Evolutionary conservation across 2,888 invertebrate genomes (phyloP).

Genomic region (Xestia c-nigrum): DNA sequence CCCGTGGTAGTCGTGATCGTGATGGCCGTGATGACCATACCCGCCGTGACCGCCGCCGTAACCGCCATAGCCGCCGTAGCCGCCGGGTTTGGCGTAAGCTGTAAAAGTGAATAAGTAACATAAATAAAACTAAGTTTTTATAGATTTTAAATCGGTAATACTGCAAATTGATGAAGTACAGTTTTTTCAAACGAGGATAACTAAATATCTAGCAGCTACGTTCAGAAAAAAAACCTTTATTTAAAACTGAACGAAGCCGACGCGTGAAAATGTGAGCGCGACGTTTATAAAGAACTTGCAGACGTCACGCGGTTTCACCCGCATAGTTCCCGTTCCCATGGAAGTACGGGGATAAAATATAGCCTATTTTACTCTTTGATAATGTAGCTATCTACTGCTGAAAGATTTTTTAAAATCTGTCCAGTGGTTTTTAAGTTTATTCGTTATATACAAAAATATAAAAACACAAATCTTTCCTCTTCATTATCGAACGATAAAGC

Average conservation of each 20-base stretch:
- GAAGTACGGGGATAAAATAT: no score
- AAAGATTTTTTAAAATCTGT: no score
- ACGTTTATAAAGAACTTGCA: no score
- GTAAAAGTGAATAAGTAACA: neutral
- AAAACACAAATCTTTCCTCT: no score
- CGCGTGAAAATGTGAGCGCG: neutral
- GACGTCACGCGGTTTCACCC: no score
- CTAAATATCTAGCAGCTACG: neutral
- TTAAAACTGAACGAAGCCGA: neutral
- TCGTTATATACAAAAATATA: no score
- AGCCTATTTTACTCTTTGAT: no score
- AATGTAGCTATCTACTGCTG: no score
- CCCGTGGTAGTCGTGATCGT: conserved; percentile 14
- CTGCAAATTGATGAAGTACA: neutral
- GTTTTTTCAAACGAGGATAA: neutral
- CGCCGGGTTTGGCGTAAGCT: conserved; percentile 41
- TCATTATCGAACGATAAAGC: no score
- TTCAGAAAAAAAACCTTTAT: neutral
- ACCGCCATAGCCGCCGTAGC: conserved; percentile 34
- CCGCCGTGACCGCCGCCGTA: conserved; percentile 17
- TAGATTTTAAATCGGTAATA: neutral
- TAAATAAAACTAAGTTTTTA: neutral
- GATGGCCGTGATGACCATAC: conserved; percentile 39
- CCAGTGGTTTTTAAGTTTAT: no score
- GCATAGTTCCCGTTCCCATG: no score